Evolutionary conservation across 1,140 invertebrate species (phyloP), one percentile per base, ranked within the genome.

Genomic region (Phortica variegata): DNA sequence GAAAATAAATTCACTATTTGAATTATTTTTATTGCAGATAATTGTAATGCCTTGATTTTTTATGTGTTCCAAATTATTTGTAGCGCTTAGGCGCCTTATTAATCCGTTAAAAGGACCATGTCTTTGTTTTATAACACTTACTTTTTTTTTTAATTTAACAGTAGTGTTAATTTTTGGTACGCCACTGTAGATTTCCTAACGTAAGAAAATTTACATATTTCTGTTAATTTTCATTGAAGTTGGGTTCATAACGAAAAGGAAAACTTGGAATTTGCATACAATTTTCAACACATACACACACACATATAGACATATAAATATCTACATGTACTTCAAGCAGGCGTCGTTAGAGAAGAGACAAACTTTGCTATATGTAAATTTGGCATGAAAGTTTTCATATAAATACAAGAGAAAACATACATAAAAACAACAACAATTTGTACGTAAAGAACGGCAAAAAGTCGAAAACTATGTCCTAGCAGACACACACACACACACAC

Each of bases 231-330:
- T 70, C 61, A 66, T 63, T 70, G 57, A 71, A 70, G 66, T 70
- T 71, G 60, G 62, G 66, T 71, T 71, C 60, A 71, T 71, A 71
- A 71, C 66, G 66, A 71, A 63, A 62, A 71, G 66, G 66, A 71
- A 71, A 71, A 71, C 66, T 71, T 71, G 62, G 65, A 71, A 71
- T 71, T 71, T 71, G 66, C 66, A 71, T 71, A 71, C 52, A 71
- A 36, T 71, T 68, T 68, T 56, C 57, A 47, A 51, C 52, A 46
- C 49, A 60, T 42, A 53, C 33, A 52, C 44, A 58, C 43, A 58
- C 38, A 58, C 40, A 42, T 15, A 36, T 20, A 10, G 8, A 12
- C 17, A 49, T 16, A 54, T 32, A 51, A 34, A 47, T 17, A 50
- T 16, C 43, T 39, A 53, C 16, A 36, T 16, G 34, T 18, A 43